phyloP scores from a whole-genome alignment of 2,113 vertebrate genomes.

The Pelecanus crispus region DNA sequence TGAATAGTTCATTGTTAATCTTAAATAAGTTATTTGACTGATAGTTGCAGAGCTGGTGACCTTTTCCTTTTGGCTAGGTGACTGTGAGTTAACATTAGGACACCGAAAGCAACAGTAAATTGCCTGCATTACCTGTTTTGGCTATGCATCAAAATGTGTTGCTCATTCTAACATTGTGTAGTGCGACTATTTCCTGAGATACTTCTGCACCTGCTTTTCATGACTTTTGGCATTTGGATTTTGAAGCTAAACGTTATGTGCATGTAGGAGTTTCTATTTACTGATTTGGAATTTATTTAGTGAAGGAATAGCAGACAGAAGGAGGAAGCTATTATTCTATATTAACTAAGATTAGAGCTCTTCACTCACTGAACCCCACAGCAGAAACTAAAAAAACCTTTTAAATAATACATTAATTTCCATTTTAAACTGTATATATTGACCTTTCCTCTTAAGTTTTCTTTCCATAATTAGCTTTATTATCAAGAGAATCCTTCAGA shows the following conservation, averaged over 20 bases:
- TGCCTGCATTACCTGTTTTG: neutral
- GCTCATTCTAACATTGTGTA: neutral
- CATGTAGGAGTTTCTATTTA: neutral
- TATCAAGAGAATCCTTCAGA: neutral
- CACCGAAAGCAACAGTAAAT: neutral
- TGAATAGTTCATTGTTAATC: neutral
- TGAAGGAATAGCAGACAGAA: neutral
- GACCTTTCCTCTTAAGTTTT: neutral
- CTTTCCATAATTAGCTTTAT: neutral
- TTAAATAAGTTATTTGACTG: neutral
- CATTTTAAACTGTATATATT: neutral
- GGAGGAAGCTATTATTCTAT: neutral
- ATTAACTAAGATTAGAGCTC: neutral
- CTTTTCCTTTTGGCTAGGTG: neutral
- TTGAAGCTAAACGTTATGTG: neutral
- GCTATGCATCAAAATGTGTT: neutral
- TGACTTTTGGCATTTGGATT: neutral
- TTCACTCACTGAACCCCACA: neutral
- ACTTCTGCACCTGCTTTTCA: neutral
- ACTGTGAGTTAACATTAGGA: neutral
- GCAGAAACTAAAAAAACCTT: neutral
- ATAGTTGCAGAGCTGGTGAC: neutral
- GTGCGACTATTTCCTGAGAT: neutral
- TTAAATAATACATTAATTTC: neutral
- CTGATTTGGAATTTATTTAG: conserved; percentile 7